Evolutionary conservation across 2,797 vertebrate genomes (phyloP).

Genomic region (Bovichtus diacanthus): DNA sequence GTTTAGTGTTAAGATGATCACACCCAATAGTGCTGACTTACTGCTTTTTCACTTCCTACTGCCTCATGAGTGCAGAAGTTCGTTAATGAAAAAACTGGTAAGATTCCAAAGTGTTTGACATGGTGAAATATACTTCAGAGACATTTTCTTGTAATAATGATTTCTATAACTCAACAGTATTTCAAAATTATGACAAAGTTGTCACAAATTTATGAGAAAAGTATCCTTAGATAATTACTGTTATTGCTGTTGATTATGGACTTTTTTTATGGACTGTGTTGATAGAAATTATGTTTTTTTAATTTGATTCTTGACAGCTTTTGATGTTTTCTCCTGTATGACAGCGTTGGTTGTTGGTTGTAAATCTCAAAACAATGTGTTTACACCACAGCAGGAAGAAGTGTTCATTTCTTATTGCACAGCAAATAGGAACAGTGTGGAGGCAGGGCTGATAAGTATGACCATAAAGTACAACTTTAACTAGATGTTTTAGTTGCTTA

Average conservation of each 20-base stretch:
- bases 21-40: too few species aligned
- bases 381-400: too few species aligned
- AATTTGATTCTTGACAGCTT: too few species aligned
- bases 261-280: not conserved
- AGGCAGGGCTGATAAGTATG: too few species aligned
- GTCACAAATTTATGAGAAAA: not conserved
- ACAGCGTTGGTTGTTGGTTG: too few species aligned
- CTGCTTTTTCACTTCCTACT: not conserved
- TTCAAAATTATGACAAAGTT: too few species aligned
- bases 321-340: too few species aligned
- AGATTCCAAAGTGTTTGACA: not conserved
- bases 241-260: not conserved
- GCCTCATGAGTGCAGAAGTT: not conserved
- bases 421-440: too few species aligned
- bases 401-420: too few species aligned
- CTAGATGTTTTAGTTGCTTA: too few species aligned
- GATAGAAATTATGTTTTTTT: not conserved
- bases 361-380: too few species aligned
- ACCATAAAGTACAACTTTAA: too few species aligned
- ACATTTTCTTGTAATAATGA: constrained; percentile 5
- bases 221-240: not conserved
- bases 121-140: not conserved
- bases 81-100: not conserved
- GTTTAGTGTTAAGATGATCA: not conserved
- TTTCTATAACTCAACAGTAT: not conserved